Evolutionary conservation across 2,888 invertebrate genomes (phyloP).

Genomic region (Aleiodes alternator): DNA sequence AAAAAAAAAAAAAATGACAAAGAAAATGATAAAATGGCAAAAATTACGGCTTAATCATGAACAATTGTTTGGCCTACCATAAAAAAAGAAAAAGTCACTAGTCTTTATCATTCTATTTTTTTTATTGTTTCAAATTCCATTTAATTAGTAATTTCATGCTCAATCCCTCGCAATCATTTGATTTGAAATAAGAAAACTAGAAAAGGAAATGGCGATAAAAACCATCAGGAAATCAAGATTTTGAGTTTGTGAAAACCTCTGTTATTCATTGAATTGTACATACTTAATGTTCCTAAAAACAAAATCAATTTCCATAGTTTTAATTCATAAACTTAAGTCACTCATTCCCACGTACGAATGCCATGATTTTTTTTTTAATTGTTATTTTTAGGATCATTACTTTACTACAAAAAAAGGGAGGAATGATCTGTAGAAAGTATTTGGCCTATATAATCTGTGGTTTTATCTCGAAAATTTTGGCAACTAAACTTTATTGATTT

Average conservation of each 20-base stretch:
- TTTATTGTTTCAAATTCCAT: no score
- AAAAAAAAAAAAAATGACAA: neutral
- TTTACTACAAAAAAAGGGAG: neutral
- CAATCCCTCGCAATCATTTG: neutral
- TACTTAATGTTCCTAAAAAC: slow-evolving; percentile 26
- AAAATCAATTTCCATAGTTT: slow-evolving; percentile 27
- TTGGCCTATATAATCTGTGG: slow-evolving; percentile 6
- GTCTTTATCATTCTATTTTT: slow-evolving; percentile 10
- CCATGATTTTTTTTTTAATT: slow-evolving; percentile 21
- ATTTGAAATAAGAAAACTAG: neutral
- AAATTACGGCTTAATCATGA: slow-evolving; percentile 32
- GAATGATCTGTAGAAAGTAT: slow-evolving; percentile 27
- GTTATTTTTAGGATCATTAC: slow-evolving; percentile 26
- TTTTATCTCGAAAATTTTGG: no score
- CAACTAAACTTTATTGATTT: no score
- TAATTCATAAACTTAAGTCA: slow-evolving; percentile 27
- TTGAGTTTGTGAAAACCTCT: no score
- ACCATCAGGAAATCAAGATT: neutral
- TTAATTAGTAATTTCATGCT: slow-evolving; percentile 8
- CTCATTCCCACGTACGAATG: slow-evolving; percentile 27
- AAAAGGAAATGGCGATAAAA: neutral
- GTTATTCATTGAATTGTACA: slow-evolving; percentile 22
- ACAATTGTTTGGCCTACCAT: slow-evolving; percentile 23
- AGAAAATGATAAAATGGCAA: neutral
- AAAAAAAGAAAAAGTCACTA: slow-evolving; percentile 13